Evolutionary conservation across 2,113 vertebrate genomes (phyloP), one percentile per base, ranked within the genome.

Genomic region (Chlorodrepanis virens): DNA sequence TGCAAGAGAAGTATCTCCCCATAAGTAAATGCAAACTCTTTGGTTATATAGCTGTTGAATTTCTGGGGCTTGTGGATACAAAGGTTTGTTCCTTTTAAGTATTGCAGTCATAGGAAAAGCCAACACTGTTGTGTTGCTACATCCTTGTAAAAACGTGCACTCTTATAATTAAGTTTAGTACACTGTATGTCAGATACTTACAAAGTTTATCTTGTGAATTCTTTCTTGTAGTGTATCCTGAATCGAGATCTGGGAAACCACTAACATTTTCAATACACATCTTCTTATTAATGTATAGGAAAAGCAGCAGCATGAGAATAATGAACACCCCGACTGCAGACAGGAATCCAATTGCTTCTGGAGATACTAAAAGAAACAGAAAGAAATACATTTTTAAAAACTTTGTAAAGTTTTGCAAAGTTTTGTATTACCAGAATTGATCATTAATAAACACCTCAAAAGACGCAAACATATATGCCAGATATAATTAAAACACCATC

Each of bases 251-350:
- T 97, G 98, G 98, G 96, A 99, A 99, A 89, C 97, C 98, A 94
- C 98, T 99, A 95, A 98, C 97, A 95, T 98, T 99, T 97, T 99
- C 99, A 76, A 99, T 98, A 70, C 98, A 98, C 98, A 99, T 98
- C 98, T 99, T 99, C 98, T 99, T 99, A 97, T 99, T 99, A 97
- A 99, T 98, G 97, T 99, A 99, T 92, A 99, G 98, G 98, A 99
- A 99, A 94, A 99, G 98, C 50, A 99, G 97, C 84, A 99, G 98
- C 98, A 99, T 98, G 87, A 99, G 98, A 97, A 99, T 94, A 97
- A 99, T 98, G 98, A 99, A 99, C 90, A 99, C 98, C 9, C 99
- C 99, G 2, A 99, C 98, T 72, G 99, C 99, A 49, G 99, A 99
- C 91, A 99, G 98, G 97, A 99, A 99, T 89, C 99, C 99, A 96